Base-by-base conservation (phyloP, 2,113 vertebrate species). In the Leptobrachium ailaonicum region DNA sequence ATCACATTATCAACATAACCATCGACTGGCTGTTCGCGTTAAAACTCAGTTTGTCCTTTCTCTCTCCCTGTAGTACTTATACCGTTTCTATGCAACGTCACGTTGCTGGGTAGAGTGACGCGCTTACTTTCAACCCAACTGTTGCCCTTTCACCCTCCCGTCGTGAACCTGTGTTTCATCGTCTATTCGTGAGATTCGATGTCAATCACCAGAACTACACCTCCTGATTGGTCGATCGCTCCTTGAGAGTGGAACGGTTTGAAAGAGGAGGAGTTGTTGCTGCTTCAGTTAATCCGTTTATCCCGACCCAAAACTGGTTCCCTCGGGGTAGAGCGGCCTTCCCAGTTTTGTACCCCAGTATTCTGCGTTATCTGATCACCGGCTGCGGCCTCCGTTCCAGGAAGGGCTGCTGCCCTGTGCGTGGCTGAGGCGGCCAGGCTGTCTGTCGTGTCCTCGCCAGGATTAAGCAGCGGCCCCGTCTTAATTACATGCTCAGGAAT, bases 181-280 rank as follows among this genome's bases (percentile, higher is more conserved):
- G 3, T 14, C 2, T 42, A 66, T 8, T 32, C 1, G 45, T 73
- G 58, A 54, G 47, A 1, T 7, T 1, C 0, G 2, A 11, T 2
- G 71, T 41, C 3, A 32, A 9, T 20, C 5, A 50, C 5, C 42
- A 43, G 6, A 2, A 2, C n/a, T 66, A 20, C 2, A 9, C 6
- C 6, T 9, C 4, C 20, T 73, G 13, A 73, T 67, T 73, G 70
- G 77, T 13, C 9, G 41, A 40, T 41, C 78, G 50, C 56, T 47
- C 7, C 75, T 76, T 3, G 40, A 66, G 58, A 20, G 66, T 14
- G 85, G 71, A 83, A 83, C 85, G 84, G 88, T 83, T 84, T 75
- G 44, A 8, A 75, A 56, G 44, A 84, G 79, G 50, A 73, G 76
- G 76, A 6, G 76, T 41, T 47, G 41, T 13, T 14, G 43, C 13